Evolutionary conservation across 2,797 vertebrate genomes (phyloP).

Genomic region (Vultur gryphus): DNA sequence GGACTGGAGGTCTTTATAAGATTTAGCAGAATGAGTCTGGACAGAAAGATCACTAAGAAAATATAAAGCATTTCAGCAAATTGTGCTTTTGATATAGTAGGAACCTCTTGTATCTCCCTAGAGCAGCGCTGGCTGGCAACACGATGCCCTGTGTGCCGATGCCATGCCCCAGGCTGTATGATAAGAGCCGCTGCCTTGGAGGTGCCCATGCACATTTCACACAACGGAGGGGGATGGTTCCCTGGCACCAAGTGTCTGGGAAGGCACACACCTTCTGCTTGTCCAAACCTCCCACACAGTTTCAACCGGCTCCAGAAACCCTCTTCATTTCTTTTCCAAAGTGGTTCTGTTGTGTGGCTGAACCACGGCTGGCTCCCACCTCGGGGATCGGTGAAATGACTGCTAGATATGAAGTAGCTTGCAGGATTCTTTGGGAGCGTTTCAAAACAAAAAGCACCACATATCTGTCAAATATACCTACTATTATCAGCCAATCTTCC

Average conservation of each 20-base stretch:
- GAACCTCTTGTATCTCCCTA: not conserved
- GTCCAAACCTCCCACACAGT: not conserved
- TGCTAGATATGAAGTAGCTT: not conserved
- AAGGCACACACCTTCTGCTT: not conserved
- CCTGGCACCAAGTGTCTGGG: too few relatives aligned
- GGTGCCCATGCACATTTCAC: not conserved
- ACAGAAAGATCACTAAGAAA: not conserved
- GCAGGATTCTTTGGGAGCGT: not conserved
- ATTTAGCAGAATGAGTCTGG: not conserved
- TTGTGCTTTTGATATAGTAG: not conserved
- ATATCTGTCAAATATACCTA: not conserved
- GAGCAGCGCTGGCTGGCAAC: not conserved
- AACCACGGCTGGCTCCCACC: not conserved
- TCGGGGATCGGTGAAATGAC: not conserved
- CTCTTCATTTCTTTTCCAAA: not conserved
- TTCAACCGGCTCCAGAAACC: not conserved
- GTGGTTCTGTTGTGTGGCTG: not conserved
- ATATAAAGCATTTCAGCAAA: not conserved
- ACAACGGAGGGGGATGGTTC: not conserved
- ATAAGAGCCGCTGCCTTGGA: not conserved
- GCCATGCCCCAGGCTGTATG: not conserved
- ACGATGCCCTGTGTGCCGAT: fast-evolving
- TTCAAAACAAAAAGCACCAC: not conserved
- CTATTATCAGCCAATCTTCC: not conserved
- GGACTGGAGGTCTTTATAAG: not conserved